These are phyloP conservation scores for Myxocyprinus asiaticus DNA, from an alignment of 2,113 vertebrate genomes.

Conservation along the genomic window DNA sequence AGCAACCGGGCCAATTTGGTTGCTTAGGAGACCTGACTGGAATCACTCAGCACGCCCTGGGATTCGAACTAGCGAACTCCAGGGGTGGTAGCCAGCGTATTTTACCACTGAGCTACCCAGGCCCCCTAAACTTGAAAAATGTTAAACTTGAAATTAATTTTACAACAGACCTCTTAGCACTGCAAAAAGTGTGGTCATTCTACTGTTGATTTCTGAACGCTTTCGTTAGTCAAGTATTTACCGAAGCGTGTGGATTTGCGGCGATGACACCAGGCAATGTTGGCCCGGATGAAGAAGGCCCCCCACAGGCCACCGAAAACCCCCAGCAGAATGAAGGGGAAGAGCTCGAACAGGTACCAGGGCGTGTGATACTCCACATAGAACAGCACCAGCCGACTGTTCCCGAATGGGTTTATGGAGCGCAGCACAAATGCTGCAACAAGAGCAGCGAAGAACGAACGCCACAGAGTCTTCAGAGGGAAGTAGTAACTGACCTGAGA, in stretches of 20 bases:
- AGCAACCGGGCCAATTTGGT: no score
- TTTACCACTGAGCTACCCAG: no score
- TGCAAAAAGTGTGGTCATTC: no score
- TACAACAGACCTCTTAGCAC: no score
- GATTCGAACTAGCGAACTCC: no score
- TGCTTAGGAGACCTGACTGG: no score
- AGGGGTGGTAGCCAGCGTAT: no score
- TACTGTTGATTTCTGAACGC: background rate
- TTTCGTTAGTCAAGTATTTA: conserved; percentile 61
- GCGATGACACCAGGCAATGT: conserved; percentile 95
- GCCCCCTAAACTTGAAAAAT: no score
- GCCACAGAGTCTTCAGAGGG: conserved; percentile 97
- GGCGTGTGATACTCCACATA: conserved; percentile 99
- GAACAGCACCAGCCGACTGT: conserved; percentile 96
- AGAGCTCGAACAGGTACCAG: conserved; percentile 98
- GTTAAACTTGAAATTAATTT: no score
- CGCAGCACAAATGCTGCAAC: conserved; percentile 96
- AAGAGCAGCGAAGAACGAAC: conserved; percentile 96
- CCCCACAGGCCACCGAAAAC: conserved; percentile 98
- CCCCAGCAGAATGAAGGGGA: conserved; percentile 96
- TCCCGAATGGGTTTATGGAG: conserved; percentile 98
- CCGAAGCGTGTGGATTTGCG: conserved; percentile 96
- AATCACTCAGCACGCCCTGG: no score
- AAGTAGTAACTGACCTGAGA: conserved; percentile 97
- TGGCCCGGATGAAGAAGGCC: conserved; percentile 96